These are phyloP conservation scores for Caenorhabditis parvicauda DNA, from an alignment of 2,888 invertebrate species.

Conservation along the genomic window DNA sequence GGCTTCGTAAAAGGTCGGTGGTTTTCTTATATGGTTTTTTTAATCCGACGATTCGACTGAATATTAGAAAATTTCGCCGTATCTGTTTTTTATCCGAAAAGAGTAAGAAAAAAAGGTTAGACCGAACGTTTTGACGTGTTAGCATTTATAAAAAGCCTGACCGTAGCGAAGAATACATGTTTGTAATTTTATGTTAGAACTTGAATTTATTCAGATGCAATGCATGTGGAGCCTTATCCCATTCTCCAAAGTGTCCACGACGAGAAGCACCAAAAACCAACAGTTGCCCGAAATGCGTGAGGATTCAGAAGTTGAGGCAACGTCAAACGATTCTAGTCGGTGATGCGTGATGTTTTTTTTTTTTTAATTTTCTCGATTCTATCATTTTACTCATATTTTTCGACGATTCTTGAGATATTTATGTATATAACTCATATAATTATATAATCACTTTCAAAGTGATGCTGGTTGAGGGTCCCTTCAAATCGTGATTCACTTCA, in stretches of 20 bases:
- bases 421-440: neutral
- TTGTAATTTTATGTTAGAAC: neutral
- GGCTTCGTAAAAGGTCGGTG: too few species aligned
- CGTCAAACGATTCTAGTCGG: conserved; percentile 5
- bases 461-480: neutral
- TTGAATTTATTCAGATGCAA: conserved; percentile 36
- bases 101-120: too few species aligned
- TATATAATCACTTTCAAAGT: neutral
- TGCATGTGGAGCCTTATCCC: conserved; percentile 43
- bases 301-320: conserved; percentile 3
- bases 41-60: too few species aligned
- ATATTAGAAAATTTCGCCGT: too few species aligned
- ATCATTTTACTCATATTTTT: neutral
- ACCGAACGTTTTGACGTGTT: too few species aligned
- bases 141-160: too few species aligned
- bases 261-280: conserved; percentile 23
- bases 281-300: conserved; percentile 22
- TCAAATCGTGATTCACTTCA: neutral
- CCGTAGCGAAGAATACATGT: neutral
- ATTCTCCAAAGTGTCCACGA: conserved; percentile 29
- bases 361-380: neutral
- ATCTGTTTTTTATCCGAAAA: too few species aligned
- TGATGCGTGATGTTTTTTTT: conserved; percentile 3
- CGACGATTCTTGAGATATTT: neutral
- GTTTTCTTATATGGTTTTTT: too few species aligned